Base-by-base conservation (phyloP, 2,797 vertebrate species). In the Lacerta viridis region DNA sequence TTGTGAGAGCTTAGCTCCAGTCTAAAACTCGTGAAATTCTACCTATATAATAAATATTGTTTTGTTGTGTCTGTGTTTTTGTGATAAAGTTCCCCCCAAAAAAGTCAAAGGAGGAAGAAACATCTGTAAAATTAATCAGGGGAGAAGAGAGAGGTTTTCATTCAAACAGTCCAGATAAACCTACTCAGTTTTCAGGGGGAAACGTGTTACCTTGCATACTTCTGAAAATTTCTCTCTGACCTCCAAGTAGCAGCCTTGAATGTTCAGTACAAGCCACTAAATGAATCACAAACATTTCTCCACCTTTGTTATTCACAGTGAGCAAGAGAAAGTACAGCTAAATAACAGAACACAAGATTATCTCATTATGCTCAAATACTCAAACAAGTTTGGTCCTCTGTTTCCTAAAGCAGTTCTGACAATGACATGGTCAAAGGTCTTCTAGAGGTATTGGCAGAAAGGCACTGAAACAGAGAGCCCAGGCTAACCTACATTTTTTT, bases 171-270 rank as follows among this genome's bases (percentile, higher is more conserved):
- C 39, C 59, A 25, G 80, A 85, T 85, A 90, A 93, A 92, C 82
- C 80, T 27, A n/a, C 87, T 90, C 80, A 43, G 29, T 36, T 85
- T 86, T 91, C 85, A 78, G 77, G 33, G 8, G 90, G 59, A 87
- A 80, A 91, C 91, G 91, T 91, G 89, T 87, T 90, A 76, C 36
- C 2, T 8, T 78, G 20, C 90, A 87, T 61, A 75, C 20, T 9
- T 68, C n/a, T 23, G 7, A 79, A 87, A 72, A 69, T 76, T 85
- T 90, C 87, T 20, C 77, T 79, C n/a, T 87, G 77, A 84, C 92
- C 90, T 87, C 79, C 59, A 90, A 80, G 68, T 55, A 91, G 89
- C 85, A 90, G 87, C 83, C 25, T 88, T 86, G 18, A 78, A 90
- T 61, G n/a, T 80, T 80, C 89, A 68, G 0, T 4, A 85, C 41